Conservation (phyloP, 2,113 vertebrate genomes). For the Hyla sarda region DNA sequence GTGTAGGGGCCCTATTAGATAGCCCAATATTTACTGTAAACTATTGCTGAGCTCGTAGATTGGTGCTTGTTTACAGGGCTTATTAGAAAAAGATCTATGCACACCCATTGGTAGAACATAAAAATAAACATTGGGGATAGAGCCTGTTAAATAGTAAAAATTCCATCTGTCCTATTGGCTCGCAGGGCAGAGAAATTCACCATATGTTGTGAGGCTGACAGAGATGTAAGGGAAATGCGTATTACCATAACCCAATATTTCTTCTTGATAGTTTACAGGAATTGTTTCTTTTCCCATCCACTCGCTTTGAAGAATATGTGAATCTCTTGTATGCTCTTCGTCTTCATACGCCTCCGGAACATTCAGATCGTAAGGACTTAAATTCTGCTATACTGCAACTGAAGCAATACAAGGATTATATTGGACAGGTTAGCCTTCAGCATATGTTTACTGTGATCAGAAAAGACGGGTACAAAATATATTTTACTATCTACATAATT, state of each 20-base stretch:
- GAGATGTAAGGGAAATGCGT: neutral
- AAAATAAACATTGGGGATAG: no score
- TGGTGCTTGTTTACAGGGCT: no score
- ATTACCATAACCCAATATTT: neutral
- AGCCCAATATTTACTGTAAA: no score
- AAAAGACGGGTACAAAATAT: neutral
- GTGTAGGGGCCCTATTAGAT: no score
- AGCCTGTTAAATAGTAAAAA: no score
- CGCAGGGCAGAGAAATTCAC: no score
- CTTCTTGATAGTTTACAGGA: slow-evolving; percentile 78
- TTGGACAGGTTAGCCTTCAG: slow-evolving; percentile 74
- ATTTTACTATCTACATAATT: no score
- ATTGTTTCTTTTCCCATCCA: slow-evolving; percentile 79
- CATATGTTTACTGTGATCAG: neutral
- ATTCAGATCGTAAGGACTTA: slow-evolving; percentile 75
- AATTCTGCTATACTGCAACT: slow-evolving; percentile 72
- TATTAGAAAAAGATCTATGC: no score
- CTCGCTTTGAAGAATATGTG: slow-evolving; percentile 80
- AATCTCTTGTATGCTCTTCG: slow-evolving; percentile 78
- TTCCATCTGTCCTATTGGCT: no score
- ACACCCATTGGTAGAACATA: no score
- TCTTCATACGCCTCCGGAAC: slow-evolving; percentile 74
- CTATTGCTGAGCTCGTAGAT: no score
- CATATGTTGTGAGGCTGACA: no score
- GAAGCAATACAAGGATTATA: slow-evolving; percentile 71